These are phyloP conservation scores for Trachythela sp. DNA, from an alignment of 64 coral and sea anemone species.

Conservation along the genomic window DNA sequence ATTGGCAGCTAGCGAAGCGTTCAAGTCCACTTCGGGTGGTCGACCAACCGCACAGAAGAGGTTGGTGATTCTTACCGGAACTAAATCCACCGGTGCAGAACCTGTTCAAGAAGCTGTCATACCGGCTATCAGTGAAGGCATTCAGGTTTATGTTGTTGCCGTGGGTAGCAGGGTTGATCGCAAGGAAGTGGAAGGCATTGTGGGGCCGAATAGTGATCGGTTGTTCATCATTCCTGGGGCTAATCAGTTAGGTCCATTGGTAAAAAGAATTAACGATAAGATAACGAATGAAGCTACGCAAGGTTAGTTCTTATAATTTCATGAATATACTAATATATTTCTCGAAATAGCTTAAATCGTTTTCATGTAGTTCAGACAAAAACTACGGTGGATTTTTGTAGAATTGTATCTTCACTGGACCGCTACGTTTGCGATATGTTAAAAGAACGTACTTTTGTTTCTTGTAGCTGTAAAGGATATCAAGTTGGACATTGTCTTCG, in stretches of 20 bases:
- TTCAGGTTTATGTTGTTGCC: background rate
- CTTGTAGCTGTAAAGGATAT: background rate
- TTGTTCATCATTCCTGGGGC: background rate
- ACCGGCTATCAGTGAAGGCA: background rate
- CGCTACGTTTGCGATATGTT: too few species aligned
- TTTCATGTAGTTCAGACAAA: too few species aligned
- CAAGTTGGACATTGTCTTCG: background rate
- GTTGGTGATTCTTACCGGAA: background rate
- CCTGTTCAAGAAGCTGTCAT: background rate
- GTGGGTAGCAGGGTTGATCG: background rate
- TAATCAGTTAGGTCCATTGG: background rate
- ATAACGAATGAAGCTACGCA: background rate
- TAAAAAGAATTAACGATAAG: background rate
- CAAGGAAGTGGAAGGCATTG: background rate
- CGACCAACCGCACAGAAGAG: background rate
- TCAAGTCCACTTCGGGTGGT: background rate
- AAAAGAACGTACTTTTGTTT: too few species aligned
- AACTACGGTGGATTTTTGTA: too few species aligned
- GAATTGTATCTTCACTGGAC: too few species aligned
- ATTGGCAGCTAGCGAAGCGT: background rate
- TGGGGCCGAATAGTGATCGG: background rate
- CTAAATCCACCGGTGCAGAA: background rate
- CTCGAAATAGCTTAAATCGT: background rate
- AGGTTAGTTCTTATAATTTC: background rate
- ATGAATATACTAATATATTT: background rate